Base-by-base conservation (phyloP, 37 sponge, comb jelly and placozoan species). In the Ephydatia muelleri region DNA sequence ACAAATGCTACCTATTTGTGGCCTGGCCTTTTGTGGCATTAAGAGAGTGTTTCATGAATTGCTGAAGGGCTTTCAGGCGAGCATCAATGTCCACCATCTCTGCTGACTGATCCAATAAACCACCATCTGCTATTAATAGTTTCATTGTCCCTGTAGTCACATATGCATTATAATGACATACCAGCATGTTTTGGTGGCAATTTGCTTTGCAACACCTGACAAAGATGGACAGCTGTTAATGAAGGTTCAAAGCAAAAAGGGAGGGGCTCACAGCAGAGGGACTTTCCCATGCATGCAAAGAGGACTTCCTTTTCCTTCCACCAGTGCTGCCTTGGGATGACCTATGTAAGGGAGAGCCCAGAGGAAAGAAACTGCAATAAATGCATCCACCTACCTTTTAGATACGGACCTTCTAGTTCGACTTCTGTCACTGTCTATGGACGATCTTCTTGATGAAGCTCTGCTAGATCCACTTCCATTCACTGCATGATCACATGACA, bases 21-120 rank as follows among this genome's bases (percentile, higher is more conserved):
- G 30, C 48, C 2, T 77, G 31, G 21, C 22, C 67, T 70, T 73
- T 88, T 30, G 85, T 72, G 36, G 81, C 40, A 0, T 85, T 85
- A 6, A 95, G 67, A 16, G 95, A 95, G 33, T 83, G 75, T 74
- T 95, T 95, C 95, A 95, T 95, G 69, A 92, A 95, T 22, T 89
- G 76, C 66, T 96, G 93, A 2, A 96, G 87, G 30, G 94, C 95
- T 73, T 68, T 89, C 30, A 96, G 72, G 35, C 96, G 82, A 30
- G 96, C 96, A 78, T 96, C 96, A 75, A 96, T 96, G 57, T 96
- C 95, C 29, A 85, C 82, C 30, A 96, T 86, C 72, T 96, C 94
- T 25, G 71, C 67, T 16, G 96, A 85, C 21, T 85, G 79, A n/a
- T 89, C 85, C 39, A 87, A 68, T 22, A 67, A 49, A 37, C 73